phyloP scores from a whole-genome alignment of 2,888 invertebrate species.

The Phortica magna region DNA sequence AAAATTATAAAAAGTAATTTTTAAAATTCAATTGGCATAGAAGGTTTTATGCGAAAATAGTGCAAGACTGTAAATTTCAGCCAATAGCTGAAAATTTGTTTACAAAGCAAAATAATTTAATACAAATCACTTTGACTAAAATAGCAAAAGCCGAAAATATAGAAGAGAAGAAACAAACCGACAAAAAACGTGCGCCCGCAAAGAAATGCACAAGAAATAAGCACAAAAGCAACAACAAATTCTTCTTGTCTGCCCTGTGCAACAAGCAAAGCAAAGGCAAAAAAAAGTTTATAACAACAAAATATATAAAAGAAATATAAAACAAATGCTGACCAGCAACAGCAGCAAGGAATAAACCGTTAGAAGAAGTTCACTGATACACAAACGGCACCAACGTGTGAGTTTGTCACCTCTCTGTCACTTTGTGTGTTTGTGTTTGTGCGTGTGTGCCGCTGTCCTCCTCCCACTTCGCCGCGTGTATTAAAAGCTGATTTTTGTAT shows the following conservation, averaged over 20 bases:
- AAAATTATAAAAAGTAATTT: not conserved
- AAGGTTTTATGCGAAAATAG: not conserved
- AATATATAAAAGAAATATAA: constrained; percentile 4
- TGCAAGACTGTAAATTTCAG: constrained; percentile 8
- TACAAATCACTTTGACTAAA: constrained; percentile 34
- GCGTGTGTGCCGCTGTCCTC: not conserved
- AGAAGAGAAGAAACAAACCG: constrained; percentile 36
- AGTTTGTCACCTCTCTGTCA: not conserved
- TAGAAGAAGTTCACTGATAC: not conserved
- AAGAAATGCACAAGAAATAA: constrained; percentile 34
- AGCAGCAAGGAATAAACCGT: constrained; percentile 42
- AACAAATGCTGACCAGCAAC: constrained; percentile 37
- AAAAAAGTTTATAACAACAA: constrained; percentile 35
- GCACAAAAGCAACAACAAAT: not conserved
- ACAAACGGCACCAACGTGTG: not conserved
- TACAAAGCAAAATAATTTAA: constrained; percentile 38
- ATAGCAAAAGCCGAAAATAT: constrained; percentile 30
- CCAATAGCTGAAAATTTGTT: constrained; percentile 45
- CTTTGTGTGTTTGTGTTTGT: not conserved
- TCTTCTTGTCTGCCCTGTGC: not conserved
- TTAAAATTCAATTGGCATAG: not conserved
- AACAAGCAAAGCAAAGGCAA: not conserved
- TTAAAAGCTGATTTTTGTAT: not conserved
- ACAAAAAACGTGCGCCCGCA: constrained; percentile 33
- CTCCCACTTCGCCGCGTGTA: not conserved